Conservation (phyloP, 2,113 vertebrate genomes). For the Todiramphus saurophagus region DNA sequence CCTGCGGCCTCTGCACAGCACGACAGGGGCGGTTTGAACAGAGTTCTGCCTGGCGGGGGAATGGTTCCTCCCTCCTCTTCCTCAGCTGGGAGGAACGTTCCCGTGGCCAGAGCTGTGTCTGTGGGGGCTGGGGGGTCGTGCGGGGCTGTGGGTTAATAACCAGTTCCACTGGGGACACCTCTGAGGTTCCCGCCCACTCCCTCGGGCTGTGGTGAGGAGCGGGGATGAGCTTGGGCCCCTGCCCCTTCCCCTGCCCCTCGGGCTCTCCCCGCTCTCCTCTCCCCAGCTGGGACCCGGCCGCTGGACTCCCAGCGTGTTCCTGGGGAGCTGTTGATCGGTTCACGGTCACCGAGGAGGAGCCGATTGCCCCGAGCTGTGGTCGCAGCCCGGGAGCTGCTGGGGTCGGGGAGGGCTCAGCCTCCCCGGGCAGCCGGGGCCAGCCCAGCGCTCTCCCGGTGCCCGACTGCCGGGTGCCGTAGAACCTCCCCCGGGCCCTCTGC, state of each 20-base stretch:
- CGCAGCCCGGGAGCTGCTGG: neutral
- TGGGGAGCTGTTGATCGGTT: neutral
- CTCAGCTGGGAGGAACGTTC: neutral
- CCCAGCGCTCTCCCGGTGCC: neutral
- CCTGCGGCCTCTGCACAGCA: neutral
- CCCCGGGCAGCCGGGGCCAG: neutral
- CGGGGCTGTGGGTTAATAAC: neutral
- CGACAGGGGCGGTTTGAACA: neutral
- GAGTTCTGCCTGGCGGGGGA: neutral
- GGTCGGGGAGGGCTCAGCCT: neutral
- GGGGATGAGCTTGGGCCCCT: too few relatives aligned
- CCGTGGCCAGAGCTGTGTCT: too few relatives aligned
- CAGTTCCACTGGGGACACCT: neutral
- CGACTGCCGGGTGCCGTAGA: too few relatives aligned
- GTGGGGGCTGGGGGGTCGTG: too few relatives aligned
- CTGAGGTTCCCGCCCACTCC: neutral
- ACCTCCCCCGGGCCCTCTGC: neutral
- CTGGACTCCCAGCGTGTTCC: neutral
- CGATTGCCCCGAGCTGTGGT: neutral
- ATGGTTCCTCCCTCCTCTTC: neutral
- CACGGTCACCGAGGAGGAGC: rapidly evolving
- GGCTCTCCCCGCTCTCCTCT: too few relatives aligned
- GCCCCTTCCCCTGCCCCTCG: too few relatives aligned
- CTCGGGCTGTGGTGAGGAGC: neutral
- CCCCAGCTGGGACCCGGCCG: too few relatives aligned